Evolutionary conservation across 2,113 vertebrate species (phyloP), one percentile per base, ranked within the genome.

Genomic region (Merops nubicus): DNA sequence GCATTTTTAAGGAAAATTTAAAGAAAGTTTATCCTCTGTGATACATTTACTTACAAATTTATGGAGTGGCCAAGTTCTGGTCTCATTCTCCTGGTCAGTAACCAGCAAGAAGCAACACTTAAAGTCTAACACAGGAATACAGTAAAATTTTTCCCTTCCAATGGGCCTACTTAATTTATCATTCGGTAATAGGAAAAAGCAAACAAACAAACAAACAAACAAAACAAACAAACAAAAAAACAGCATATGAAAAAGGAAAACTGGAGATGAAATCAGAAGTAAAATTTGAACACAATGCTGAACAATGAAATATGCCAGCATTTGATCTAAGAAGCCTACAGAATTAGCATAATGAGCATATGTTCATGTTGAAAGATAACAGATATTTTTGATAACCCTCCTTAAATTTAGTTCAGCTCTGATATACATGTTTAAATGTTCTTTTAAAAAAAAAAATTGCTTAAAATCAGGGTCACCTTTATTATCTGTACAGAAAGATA

Each of bases 311-410:
- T 65, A 48, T 8, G 22, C 48, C 69, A 83, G 31, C 36, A 60
- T 89, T 78, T 89, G 69, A 89, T 96, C 69, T 76, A 79, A 73
- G 36, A 6, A 75, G 13, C 8, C 31, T 82, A 82, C 57, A 85
- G 80, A 79, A 91, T 87, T 96, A 92, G 62, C 95, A 85, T 38
- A 91, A 48, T 45, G 45, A 94, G 70, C 91, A 87, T 91, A 96
- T 91, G 91, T 73, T 97, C 78, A 23, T 83, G 77, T 82, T 92
- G 74, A 82, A 78, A 96, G 81, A 85, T 82, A 92, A 89, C 74
- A 96, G 89, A 84, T 53, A 88, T 91, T 96, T 93, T 50, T 85
- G 65, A 96, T 94, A 95, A 95, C 86, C 36, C 36, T 85, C 19
- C 56, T 64, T 88, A 95, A 94, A 94, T 14, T 91, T 81, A 92